phyloP scores from a whole-genome alignment of 1,140 invertebrate species.

The Hycleus cichorii region DNA sequence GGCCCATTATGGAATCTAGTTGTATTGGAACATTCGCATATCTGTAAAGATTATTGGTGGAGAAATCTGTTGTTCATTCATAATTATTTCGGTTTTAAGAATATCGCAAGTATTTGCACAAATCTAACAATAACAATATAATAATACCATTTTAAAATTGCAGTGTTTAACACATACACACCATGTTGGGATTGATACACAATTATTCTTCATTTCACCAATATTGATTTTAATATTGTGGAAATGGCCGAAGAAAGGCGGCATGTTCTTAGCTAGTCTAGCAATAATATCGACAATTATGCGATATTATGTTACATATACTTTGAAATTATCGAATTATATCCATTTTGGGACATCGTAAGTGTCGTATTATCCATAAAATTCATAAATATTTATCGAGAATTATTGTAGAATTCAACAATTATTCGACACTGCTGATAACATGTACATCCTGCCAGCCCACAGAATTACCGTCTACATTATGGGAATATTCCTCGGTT shows the following conservation, averaged over 20 bases:
- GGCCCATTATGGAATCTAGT: constrained; percentile 58
- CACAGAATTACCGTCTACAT: constrained; percentile 64
- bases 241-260: constrained; percentile 53
- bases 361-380: constrained; percentile 40
- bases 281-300: constrained; percentile 55
- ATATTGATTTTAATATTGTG: constrained; percentile 60
- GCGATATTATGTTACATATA: constrained; percentile 57
- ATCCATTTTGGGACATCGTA: constrained; percentile 67
- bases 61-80: constrained; percentile 55
- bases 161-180: constrained; percentile 62
- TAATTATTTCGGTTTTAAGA: constrained; percentile 55
- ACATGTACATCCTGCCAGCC: constrained; percentile 62
- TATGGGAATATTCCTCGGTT: constrained; percentile 60
- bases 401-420: constrained; percentile 50
- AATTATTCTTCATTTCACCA: constrained; percentile 63
- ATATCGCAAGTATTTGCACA: constrained; percentile 45
- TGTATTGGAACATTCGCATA: constrained; percentile 51
- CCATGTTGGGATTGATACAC: constrained; percentile 73
- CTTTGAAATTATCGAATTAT: constrained; percentile 59
- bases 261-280: constrained; percentile 43
- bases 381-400: not conserved
- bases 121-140: not conserved
- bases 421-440: constrained; percentile 61
- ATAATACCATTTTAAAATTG: constrained; percentile 26
- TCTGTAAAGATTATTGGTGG: constrained; percentile 56